A percentile compares a stretch with the other conserved stretches of the same genome.
Evolutionary conservation across 2,888 invertebrate genomes (phyloP).

Genomic region (Molanna angustata): DNA sequence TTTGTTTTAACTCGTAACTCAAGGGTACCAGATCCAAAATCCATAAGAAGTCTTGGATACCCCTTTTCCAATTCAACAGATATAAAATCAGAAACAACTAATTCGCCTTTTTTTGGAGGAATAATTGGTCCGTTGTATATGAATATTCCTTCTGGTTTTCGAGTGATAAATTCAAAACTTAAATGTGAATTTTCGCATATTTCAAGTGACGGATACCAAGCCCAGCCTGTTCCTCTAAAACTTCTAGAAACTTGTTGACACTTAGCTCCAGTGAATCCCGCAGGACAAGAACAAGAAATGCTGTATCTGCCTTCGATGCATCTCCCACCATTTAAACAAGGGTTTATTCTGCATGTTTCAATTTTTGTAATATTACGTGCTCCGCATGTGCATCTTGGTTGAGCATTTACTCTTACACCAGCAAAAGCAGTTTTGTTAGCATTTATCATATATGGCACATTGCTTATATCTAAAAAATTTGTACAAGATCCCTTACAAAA

Average conservation of each 20-base stretch:
- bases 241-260: conserved; percentile 59
- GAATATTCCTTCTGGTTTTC: conserved; percentile 51
- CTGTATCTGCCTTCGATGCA: conserved; percentile 71
- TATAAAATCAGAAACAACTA: conserved; percentile 50
- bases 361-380: conserved; percentile 70
- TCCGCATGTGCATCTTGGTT: conserved; percentile 71
- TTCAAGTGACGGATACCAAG: conserved; percentile 58
- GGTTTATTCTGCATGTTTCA: conserved; percentile 65
- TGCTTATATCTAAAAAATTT: conserved; percentile 67
- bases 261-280: conserved; percentile 56
- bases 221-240: conserved; percentile 56
- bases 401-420: conserved; percentile 73
- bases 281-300: conserved; percentile 54
- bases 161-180: conserved; percentile 56
- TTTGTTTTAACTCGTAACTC: conserved; percentile 41
- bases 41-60: conserved; percentile 48
- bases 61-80: conserved; percentile 54
- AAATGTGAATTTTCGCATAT: conserved; percentile 57
- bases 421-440: conserved; percentile 82
- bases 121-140: conserved; percentile 59
- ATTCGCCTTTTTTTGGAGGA: conserved; percentile 44
- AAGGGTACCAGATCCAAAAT: conserved; percentile 53
- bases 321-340: conserved; percentile 77
- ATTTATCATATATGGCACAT: conserved; percentile 71
- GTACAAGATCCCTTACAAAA: conserved; percentile 77